These are phyloP conservation scores for Leucosticte australis DNA, from an alignment of 2,113 vertebrate species.

Conservation along the genomic window DNA sequence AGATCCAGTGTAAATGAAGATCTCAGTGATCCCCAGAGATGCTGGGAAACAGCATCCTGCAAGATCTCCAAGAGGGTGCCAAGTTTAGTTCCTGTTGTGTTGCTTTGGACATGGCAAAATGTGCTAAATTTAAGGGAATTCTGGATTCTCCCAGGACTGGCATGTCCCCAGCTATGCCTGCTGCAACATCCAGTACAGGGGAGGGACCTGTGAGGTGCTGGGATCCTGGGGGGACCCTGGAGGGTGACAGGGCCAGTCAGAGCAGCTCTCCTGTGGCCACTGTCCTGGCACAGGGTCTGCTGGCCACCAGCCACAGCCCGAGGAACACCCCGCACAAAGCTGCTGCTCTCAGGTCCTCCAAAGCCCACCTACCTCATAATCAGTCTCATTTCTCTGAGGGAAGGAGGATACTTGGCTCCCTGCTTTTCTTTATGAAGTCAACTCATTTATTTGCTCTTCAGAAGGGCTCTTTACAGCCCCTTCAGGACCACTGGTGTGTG, in stretches of 20 bases:
- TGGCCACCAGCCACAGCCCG: neutral
- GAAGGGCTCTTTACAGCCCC: neutral
- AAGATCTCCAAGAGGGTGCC: accelerated
- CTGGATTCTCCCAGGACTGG: neutral
- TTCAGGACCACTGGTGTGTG: neutral
- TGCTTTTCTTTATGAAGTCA: neutral
- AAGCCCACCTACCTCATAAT: neutral
- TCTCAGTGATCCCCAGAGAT: neutral
- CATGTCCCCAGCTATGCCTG: neutral
- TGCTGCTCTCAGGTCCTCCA: neutral
- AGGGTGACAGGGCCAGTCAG: accelerated
- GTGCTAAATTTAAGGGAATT: neutral
- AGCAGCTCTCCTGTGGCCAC: accelerated
- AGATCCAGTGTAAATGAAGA: neutral
- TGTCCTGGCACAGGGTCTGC: neutral
- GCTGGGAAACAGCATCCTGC: neutral
- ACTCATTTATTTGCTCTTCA: neutral
- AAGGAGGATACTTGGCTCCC: neutral
- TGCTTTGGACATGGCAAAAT: neutral
- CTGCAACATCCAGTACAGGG: neutral
- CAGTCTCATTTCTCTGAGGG: neutral
- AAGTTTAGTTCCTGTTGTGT: neutral
- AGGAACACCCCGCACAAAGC: neutral
- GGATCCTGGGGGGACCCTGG: neutral
- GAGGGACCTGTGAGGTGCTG: neutral